phyloP scores from a whole-genome alignment of 2,888 invertebrate species.

The Cosmia trapezina region DNA sequence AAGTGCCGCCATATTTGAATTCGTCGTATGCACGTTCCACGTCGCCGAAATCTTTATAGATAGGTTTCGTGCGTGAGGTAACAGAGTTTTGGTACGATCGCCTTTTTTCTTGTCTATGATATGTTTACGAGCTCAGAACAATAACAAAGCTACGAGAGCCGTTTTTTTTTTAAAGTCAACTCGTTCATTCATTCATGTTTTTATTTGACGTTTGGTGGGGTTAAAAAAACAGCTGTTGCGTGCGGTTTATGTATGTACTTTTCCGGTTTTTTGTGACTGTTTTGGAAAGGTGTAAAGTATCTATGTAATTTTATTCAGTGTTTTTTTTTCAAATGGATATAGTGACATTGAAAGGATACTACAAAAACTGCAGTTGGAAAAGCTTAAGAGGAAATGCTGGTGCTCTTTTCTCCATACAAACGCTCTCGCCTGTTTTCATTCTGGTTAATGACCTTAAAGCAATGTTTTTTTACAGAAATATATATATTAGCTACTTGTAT shows the following conservation, averaged over 20 bases:
- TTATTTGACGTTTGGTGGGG: conserved; percentile 42
- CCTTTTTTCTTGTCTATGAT: conserved; percentile 60
- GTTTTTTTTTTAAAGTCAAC: conserved; percentile 61
- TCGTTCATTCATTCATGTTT: conserved; percentile 64
- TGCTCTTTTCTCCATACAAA: no score
- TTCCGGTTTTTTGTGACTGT: background rate
- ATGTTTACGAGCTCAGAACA: no score
- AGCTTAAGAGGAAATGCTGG: no score
- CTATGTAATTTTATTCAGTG: background rate
- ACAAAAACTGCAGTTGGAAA: background rate
- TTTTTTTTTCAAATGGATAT: background rate
- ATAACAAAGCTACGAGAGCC: no score
- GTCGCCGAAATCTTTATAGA: conserved; percentile 85
- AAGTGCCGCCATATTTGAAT: conserved; percentile 74
- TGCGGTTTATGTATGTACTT: conserved; percentile 16
- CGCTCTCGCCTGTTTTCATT: no score
- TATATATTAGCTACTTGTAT: no score
- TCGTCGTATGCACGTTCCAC: conserved; percentile 80
- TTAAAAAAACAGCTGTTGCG: conserved; percentile 59
- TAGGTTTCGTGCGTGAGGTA: conserved; percentile 88
- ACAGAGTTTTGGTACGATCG: conserved; percentile 66
- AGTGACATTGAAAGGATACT: background rate
- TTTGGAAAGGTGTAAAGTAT: background rate
- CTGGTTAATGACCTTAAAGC: no score
- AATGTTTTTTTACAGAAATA: no score